Evolutionary conservation across 2,888 invertebrate species (phyloP), one percentile per base, ranked within the genome.

Genomic region (Tholera decimalis): DNA sequence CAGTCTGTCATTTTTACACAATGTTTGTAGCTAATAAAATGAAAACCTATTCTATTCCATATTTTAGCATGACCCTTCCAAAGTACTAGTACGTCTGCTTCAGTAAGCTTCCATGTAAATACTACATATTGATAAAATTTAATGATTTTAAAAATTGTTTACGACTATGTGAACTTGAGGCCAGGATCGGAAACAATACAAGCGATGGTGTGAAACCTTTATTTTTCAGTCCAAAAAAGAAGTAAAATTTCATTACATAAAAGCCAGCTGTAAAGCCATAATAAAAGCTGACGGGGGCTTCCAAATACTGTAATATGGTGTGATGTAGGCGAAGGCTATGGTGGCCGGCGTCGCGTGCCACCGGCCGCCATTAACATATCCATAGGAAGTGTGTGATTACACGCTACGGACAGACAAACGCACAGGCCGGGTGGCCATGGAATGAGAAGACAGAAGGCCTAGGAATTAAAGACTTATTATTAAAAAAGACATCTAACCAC

Each of bases 301-400:
- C 65, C 61, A 73, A 73, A 77, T 63, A 57, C 73, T 56, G 71
- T 62, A 58, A 59, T 66, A 64, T 74, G 51, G 64, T 56, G 60
- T 75, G 75, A 79, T 77, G 61, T 80, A 74, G 82, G 82, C 79
- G 83, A 84, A 85, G 85, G 85, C 83, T 84, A 81, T 57, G 62
- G 77, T 79, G 81, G 85, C 67, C 84, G 63, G 75, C 65, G 72
- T 93, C 83, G 94, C 94, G 94, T 94, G 94, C 89, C 85, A 62
- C 49, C 68, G 66, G 71, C 57, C 68, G 65, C 68, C 83, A 94
- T 94, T 94, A 91, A 87, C 93, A 93, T 93, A 89, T 86, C 84
- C 88, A 83, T 87, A 90, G 92, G 92, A 92, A 92, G 89, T 88
- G 83, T 86, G 87, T 86, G 89, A 92, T 92, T 92, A 92, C 84